Evolutionary conservation across 2,888 invertebrate genomes (phyloP), one percentile per base, ranked within the genome.

Genomic region (Lingula anatina): DNA sequence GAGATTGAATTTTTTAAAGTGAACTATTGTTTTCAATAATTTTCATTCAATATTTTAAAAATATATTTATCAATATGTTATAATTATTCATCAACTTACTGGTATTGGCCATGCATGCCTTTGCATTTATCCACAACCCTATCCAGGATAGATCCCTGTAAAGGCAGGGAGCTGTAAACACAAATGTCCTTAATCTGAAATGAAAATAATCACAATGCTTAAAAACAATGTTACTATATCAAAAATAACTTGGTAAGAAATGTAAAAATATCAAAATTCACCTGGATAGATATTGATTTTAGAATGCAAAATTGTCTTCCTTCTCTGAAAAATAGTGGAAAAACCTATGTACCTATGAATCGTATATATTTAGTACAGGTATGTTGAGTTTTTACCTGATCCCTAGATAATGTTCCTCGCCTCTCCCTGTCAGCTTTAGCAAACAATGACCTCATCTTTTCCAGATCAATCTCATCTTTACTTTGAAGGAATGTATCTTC

Each of bases 111-210:
- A 51, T 67, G 64, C 12, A 57, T 59, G 24, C 57, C 57, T 26
- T 59, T 58, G 54, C 68, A 70, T 41, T 53, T 55, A 4, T 54
- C 44, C 7, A 71, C 55, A 20, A 72, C 64, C 23, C 62, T 59
- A 47, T 64, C 59, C 2, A 70, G 46, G 2, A 72, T 45, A 2
- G 68, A 68, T 28, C 65, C 68, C 44, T 66, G 66, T 7, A 72
- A 55, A 3, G 68, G 68, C 36, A 72, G 56, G 9, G 61, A 53
- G 25, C 57, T 53, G 20, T 59, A 54, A 46, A 59, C 61, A 23
- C 64, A 56, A 5, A 72, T 57, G 12, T 62, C 60, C 53, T 70
- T 71, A 28, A 72, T 70, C 71, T 72, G 59, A 44, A 61, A 58
- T 18, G 5, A n/a, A n/a, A n/a, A n/a, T n/a, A n/a, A n/a, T n/a